These are phyloP conservation scores for Eublepharis macularius DNA, from an alignment of 2,113 vertebrate genomes.

Conservation along the genomic window DNA sequence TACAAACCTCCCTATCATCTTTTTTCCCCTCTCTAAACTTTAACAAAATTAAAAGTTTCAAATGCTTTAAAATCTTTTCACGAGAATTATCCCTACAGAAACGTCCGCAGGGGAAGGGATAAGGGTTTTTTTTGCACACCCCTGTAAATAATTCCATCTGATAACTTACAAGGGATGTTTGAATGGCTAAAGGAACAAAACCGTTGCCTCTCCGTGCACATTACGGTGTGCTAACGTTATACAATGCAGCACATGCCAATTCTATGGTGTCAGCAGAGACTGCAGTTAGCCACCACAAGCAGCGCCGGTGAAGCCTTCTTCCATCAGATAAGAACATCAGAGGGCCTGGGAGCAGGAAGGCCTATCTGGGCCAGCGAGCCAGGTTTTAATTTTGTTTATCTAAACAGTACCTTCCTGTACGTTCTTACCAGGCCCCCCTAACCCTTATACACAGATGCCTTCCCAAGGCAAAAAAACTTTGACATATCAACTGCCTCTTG, in stretches of 20 bases:
- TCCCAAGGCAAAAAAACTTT: not conserved
- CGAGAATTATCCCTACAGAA: too few relatives aligned
- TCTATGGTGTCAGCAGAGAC: conserved; percentile 27
- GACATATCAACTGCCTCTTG: not conserved
- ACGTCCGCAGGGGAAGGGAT: not conserved
- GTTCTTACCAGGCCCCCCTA: not conserved
- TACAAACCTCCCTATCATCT: too few relatives aligned
- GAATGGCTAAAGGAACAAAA: conserved; percentile 25
- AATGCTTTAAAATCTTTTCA: too few relatives aligned
- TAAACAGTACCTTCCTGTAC: not conserved
- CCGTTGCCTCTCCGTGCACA: not conserved
- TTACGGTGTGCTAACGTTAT: not conserved
- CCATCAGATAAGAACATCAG: rapidly evolving
- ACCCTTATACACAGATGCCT: not conserved
- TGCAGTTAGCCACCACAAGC: not conserved
- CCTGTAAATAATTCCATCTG: not conserved
- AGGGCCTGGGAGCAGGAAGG: conserved; percentile 14
- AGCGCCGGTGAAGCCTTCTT: not conserved
- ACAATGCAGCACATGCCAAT: conserved; percentile 31
- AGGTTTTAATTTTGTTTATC: conserved; percentile 8
- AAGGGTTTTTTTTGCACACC: not conserved
- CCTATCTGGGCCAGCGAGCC: conserved; percentile 15
- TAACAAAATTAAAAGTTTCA: too few relatives aligned
- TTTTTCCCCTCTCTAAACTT: too few relatives aligned
- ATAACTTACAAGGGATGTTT: not conserved